These are phyloP conservation scores for Drymodes brunneopygia DNA, from an alignment of 2,113 vertebrate species.

Conservation along the genomic window DNA sequence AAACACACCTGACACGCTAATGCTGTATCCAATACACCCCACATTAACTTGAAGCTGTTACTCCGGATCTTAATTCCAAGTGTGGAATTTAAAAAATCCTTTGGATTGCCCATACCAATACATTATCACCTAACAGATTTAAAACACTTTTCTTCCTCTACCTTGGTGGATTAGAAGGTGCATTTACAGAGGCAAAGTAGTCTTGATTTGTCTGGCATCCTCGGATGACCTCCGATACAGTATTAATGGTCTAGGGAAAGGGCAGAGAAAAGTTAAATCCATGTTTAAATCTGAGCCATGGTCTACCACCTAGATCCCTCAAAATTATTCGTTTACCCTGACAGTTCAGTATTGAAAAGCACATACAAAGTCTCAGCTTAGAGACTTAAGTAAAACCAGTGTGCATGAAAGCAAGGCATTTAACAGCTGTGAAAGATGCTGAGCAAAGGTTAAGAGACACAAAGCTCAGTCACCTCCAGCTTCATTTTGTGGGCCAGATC, in stretches of 20 bases:
- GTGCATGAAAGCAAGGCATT: not conserved
- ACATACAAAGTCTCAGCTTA: not conserved
- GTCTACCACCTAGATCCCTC: not conserved
- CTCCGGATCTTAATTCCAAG: fast-evolving
- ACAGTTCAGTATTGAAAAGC: not conserved
- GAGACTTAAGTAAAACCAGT: not conserved
- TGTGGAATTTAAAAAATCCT: not conserved
- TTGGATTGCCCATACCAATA: not conserved
- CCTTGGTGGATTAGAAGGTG: slow-evolving; percentile 96
- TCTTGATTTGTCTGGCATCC: slow-evolving; percentile 96
- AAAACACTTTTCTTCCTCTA: slow-evolving; percentile 51
- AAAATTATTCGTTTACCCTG: not conserved
- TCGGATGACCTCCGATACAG: slow-evolving; percentile 96
- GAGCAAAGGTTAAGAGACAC: not conserved
- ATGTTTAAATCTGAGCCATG: not conserved
- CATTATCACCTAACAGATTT: not conserved
- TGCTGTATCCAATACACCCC: fast-evolving
- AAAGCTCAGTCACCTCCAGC: not conserved
- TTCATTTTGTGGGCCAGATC: not conserved
- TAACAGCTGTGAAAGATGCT: not conserved
- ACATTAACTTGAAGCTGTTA: fast-evolving
- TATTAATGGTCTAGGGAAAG: slow-evolving; percentile 90
- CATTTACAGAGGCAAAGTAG: slow-evolving; percentile 97
- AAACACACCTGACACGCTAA: not conserved
- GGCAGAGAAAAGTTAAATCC: not conserved